Base-by-base conservation (phyloP, 2,888 invertebrate species). In the Eulithis testata region DNA sequence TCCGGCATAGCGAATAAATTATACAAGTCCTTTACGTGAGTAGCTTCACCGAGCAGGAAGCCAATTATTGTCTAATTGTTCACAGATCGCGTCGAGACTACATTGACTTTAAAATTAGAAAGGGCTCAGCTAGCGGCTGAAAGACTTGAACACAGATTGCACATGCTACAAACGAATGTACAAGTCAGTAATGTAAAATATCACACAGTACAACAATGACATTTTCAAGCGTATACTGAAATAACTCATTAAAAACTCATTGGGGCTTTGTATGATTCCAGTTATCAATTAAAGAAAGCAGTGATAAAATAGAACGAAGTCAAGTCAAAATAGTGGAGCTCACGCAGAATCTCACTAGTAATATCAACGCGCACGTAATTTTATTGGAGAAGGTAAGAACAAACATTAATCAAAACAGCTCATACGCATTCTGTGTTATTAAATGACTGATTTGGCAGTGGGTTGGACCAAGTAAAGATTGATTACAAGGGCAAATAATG, bases 41-140 rank as follows among this genome's bases (percentile, higher is more conserved):
- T 69, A 73, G 71, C 75, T 72, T 75, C 60, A 58, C 70, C 78
- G 76, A 82, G 77, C 77, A 80, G 80, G 76, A 82, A 78, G 71
- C 73, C 65, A 69, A 76, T 81, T 75, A 76, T 75, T 77, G 72
- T 73, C 68, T 76, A 75, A 81, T 82, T 78, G 74, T 71, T 87
- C 86, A 60, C 85, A 93, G 93, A 92, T 82, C 91, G 90, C 60
- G 85, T 92, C 68, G 92, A 92, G 80, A 91, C 89, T 59, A 88
- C 92, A 65, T 76, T 93, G 69, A 88, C 90, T 71, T 78, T 92
- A 75, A 87, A 87, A 84, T 83, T 93, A 76, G 89, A 93, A 79
- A 86, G 93, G 81, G 86, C 87, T 72, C 87, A 93, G 85, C 81
- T 93, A 80, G 91, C 94, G 73, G 94, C 91, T 53, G 92, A 93